Percentiles rank a stretch among this genome's conserved stretches.
These are phyloP conservation scores for Campoplex nolae DNA, from an alignment of 2,888 invertebrate genomes.

Conservation along the genomic window DNA sequence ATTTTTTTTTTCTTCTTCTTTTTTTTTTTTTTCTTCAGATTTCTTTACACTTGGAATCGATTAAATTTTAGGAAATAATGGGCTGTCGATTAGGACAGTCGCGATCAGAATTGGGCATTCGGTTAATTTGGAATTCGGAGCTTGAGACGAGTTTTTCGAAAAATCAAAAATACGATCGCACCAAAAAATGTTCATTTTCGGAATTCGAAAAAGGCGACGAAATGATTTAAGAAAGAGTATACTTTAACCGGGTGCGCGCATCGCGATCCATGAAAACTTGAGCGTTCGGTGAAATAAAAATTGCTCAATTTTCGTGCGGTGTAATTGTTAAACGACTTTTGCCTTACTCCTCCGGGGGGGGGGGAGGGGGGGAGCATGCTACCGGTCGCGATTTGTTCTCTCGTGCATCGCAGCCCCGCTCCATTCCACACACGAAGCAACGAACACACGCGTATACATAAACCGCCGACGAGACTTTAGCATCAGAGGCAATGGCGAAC, in stretches of 20 bases:
- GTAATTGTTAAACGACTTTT: constrained; percentile 21
- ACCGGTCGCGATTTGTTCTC: constrained; percentile 11
- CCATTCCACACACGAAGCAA: background rate
- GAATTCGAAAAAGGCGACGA: background rate
- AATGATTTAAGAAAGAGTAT: background rate
- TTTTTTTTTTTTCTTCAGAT: background rate
- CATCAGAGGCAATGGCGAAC: constrained; percentile 30
- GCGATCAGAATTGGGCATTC: background rate
- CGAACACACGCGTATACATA: background rate
- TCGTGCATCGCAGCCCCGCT: constrained; percentile 15
- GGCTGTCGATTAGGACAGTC: background rate
- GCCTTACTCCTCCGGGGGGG: background rate
- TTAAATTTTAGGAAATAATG: background rate
- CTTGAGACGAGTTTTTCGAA: too few relatives aligned
- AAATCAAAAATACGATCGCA: background rate
- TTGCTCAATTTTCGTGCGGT: constrained; percentile 37
- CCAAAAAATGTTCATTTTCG: background rate
- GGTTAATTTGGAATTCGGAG: too few relatives aligned
- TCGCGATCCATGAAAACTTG: background rate
- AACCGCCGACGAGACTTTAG: constrained; percentile 15
- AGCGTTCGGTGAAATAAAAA: background rate
- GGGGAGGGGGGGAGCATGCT: constrained; percentile 1
- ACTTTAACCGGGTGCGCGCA: background rate
- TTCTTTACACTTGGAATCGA: background rate
- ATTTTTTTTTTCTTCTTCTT: constrained; percentile 4